Percentiles rank a stretch among this genome's conserved stretches.
Evolutionary conservation across 2,113 vertebrate species (phyloP).

Genomic region (Ptilorrhoa leucosticta): DNA sequence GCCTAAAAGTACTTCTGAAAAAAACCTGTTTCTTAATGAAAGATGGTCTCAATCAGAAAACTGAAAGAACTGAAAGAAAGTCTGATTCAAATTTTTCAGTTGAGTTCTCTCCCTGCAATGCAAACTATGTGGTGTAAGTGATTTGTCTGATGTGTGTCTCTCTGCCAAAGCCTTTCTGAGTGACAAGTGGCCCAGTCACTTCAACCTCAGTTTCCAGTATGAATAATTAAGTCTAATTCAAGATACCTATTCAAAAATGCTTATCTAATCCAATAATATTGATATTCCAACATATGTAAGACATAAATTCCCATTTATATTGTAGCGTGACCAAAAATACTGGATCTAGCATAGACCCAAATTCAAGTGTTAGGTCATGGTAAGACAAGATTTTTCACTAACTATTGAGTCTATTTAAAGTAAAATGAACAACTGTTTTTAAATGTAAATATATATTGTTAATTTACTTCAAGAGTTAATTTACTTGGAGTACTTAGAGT

Average conservation of each 20-base stretch:
- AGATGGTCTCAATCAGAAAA: neutral
- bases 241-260: neutral
- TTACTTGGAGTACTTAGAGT: neutral
- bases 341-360: neutral
- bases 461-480: neutral
- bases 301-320: neutral
- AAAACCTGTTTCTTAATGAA: neutral
- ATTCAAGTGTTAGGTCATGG: neutral
- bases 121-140: neutral
- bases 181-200: neutral
- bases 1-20: neutral
- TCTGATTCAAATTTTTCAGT: neutral
- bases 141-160: neutral
- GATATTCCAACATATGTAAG: neutral
- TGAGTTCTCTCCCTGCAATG: neutral
- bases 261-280: neutral
- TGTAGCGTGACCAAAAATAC: neutral
- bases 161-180: neutral
- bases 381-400: neutral
- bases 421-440: neutral
- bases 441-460: neutral
- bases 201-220: neutral
- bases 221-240: neutral
- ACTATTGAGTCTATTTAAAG: neutral
- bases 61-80: neutral